Percentiles rank a stretch among this genome's conserved stretches.
Conservation (phyloP, 2,888 invertebrate species). For the Sympetrum striolatum region DNA sequence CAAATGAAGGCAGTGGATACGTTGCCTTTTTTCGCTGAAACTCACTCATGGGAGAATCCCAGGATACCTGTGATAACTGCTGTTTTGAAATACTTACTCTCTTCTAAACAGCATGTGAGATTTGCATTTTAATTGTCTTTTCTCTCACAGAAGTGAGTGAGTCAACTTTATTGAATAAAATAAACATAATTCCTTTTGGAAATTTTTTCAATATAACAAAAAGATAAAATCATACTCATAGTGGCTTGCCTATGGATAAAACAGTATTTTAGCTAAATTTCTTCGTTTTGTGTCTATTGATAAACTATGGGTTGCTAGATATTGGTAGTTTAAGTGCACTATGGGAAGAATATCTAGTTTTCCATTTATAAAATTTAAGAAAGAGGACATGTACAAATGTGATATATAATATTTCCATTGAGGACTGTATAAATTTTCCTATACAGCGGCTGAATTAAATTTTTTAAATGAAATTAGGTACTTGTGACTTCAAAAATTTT, state of each 20-base stretch:
- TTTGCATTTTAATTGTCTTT: conserved; percentile 36
- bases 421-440: conserved; percentile 25
- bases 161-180: background rate
- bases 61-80: conserved; percentile 40
- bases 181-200: conserved; percentile 26
- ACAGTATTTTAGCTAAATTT: conserved; percentile 40
- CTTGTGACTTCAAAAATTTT: conserved; percentile 2
- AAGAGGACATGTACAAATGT: conserved; percentile 14
- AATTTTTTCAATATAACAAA: conserved; percentile 11
- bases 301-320: conserved; percentile 40
- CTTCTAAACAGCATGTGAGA: conserved; percentile 37
- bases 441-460: conserved; percentile 17
- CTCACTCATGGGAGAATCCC: conserved; percentile 38
- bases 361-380: background rate
- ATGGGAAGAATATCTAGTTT: conserved; percentile 21
- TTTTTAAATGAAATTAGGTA: conserved; percentile 25
- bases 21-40: conserved; percentile 22
- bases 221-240: conserved; percentile 32
- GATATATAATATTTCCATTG: conserved; percentile 32
- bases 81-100: conserved; percentile 36
- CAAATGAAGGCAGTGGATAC: conserved; percentile 23
- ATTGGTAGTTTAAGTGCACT: conserved; percentile 9
- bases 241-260: conserved; percentile 36
- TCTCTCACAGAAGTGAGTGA: background rate
- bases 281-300: background rate